Evolutionary conservation across 2,888 invertebrate species (phyloP).

Genomic region (Platynereis dumerilii): DNA sequence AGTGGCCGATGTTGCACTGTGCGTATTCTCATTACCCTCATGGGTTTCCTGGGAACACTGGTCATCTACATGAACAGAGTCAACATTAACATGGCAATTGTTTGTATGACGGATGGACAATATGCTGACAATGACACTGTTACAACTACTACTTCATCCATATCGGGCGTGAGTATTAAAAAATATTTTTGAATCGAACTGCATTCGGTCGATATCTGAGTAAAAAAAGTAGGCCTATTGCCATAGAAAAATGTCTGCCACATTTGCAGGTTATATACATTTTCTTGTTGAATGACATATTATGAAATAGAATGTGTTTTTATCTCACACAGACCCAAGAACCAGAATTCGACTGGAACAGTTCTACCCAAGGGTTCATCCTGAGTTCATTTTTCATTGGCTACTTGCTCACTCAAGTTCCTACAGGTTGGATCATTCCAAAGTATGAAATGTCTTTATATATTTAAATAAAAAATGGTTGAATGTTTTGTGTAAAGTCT

Average conservation of each 20-base stretch:
- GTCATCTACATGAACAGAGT: conserved; percentile 79
- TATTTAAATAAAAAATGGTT: too few relatives aligned
- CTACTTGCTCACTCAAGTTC: conserved; percentile 57
- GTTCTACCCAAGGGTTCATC: conserved; percentile 65
- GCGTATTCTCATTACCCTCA: conserved; percentile 60
- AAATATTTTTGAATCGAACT: too few relatives aligned
- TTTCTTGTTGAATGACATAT: too few relatives aligned
- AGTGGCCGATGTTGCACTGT: too few relatives aligned
- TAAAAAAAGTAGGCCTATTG: too few relatives aligned
- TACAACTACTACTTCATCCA: too few relatives aligned
- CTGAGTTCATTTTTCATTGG: conserved; percentile 68
- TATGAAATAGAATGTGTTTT: too few relatives aligned
- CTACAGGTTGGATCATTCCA: conserved; percentile 10
- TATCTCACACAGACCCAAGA: background rate
- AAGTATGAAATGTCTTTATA: background rate
- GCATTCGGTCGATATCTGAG: too few relatives aligned
- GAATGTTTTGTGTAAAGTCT: too few relatives aligned
- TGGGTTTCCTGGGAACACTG: conserved; percentile 86
- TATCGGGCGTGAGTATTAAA: too few relatives aligned
- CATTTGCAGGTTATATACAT: too few relatives aligned
- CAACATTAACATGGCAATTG: conserved; percentile 46
- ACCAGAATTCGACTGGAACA: conserved; percentile 67
- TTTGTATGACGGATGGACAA: conserved; percentile 51
- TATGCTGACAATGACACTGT: conserved; percentile 5
- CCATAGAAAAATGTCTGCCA: too few relatives aligned